Conservation (phyloP, 2,888 invertebrate species). For the Thera britannica region DNA sequence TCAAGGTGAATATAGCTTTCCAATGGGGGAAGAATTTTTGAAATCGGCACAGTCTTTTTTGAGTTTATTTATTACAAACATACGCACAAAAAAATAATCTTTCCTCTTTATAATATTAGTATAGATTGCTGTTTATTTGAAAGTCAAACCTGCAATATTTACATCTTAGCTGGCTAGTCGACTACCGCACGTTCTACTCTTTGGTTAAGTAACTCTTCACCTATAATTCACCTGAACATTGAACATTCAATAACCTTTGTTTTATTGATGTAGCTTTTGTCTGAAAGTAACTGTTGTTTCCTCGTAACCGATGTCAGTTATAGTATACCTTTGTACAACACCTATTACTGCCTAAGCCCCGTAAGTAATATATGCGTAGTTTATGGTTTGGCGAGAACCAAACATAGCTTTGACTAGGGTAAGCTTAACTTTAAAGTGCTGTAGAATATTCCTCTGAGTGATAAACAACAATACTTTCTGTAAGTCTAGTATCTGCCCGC, state of each 20-base stretch:
- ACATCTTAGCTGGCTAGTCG: background rate
- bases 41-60: too few species aligned
- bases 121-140: too few species aligned
- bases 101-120: too few species aligned
- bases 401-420: constrained; percentile 7
- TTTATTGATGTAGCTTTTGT: background rate
- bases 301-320: constrained; percentile 3
- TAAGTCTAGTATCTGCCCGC: too few species aligned
- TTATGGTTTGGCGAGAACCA: constrained; percentile 5
- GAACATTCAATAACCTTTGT: background rate
- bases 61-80: too few species aligned
- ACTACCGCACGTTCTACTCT: background rate
- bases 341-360: background rate
- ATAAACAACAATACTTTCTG: background rate
- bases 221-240: background rate
- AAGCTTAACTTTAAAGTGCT: background rate
- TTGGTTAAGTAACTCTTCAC: background rate
- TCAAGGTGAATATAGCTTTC: too few species aligned
- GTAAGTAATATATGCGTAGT: constrained; percentile 12
- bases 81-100: too few species aligned
- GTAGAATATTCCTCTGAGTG: background rate
- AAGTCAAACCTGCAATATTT: too few species aligned
- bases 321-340: constrained; percentile 3
- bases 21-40: too few species aligned
- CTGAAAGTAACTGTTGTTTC: constrained; percentile 2